These are phyloP conservation scores for Myotis vivesi DNA, from an alignment of 2,797 vertebrate genomes.

Conservation along the genomic window DNA sequence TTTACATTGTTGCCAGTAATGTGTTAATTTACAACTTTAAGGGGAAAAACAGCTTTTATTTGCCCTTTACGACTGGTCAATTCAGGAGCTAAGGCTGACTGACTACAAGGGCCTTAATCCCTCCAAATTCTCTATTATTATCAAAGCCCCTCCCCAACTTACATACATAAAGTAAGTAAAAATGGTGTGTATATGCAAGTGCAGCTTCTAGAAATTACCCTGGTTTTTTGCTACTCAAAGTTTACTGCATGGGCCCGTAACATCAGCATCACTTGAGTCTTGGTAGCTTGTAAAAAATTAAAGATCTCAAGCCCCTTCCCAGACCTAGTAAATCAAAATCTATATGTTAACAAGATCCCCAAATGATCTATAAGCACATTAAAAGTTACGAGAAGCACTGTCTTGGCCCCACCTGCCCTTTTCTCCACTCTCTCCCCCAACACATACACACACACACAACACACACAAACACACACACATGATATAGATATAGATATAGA, in stretches of 20 bases:
- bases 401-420: neutral
- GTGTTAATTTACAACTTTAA: neutral
- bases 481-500: too few species aligned
- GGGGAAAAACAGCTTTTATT: neutral
- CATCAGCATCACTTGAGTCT: neutral
- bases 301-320: neutral
- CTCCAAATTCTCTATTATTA: neutral
- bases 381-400: neutral
- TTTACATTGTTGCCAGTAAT: accelerated
- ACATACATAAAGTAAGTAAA: neutral
- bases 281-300: neutral
- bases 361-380: neutral
- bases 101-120: neutral
- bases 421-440: neutral
- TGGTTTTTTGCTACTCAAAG: neutral
- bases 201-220: neutral
- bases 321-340: neutral
- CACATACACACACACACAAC: neutral
- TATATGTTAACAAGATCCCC: neutral
- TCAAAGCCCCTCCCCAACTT: neutral
- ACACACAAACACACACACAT: too few species aligned
- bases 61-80: neutral
- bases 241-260: neutral
- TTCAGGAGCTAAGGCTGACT: neutral
- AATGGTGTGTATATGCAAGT: neutral